Base-by-base conservation (phyloP, 2,797 vertebrate species). In the Scomberomorus guttatus region DNA sequence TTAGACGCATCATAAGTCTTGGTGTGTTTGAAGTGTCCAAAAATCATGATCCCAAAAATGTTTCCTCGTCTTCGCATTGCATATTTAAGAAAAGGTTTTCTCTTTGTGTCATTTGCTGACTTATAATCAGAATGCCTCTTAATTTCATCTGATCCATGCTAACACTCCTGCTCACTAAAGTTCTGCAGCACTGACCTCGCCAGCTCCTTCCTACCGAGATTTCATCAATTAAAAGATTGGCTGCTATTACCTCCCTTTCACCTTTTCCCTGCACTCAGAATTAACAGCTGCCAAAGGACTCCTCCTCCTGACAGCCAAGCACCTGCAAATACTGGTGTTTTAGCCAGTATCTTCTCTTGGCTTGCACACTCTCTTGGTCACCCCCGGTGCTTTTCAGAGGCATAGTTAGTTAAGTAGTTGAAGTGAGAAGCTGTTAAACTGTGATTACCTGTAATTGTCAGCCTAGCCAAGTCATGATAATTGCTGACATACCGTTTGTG, bases 171-270 rank as follows among this genome's bases (percentile, higher is more conserved):
- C 46, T 61, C 52, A 46, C 50, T 66, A 1, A 32, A 22, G 22
- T 56, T 77, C 52, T 56, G 48, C 44, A 72, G 42, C 48, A 17
- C 32, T 65, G 60, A 77, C 66, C 67, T 55, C 34, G 20, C 46
- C 64, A 37, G 66, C 68, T 60, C 67, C 50, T 37, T 77, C 69
- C 72, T 72, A 74, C 58, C 62, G 60, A 89, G 77, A 82, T 69
- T 62, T 68, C 77, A 87, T 89, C 89, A 90, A 88, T 92, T 92
- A 90, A 87, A 87, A 86, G 72, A 87, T 87, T 83, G 87, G 79
- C 85, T 79, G 65, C 79, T 37, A 56, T 87, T 89, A 75, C 66
- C 72, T 80, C 73, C 42, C 37, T 48, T 75, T 88, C 77, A 88
- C 89, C 83, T 89, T 92, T 79, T 71, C 57, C 59, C 51, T 69